Evolutionary conservation across 1,140 invertebrate species (phyloP).

Genomic region (Seison nebaliae): DNA sequence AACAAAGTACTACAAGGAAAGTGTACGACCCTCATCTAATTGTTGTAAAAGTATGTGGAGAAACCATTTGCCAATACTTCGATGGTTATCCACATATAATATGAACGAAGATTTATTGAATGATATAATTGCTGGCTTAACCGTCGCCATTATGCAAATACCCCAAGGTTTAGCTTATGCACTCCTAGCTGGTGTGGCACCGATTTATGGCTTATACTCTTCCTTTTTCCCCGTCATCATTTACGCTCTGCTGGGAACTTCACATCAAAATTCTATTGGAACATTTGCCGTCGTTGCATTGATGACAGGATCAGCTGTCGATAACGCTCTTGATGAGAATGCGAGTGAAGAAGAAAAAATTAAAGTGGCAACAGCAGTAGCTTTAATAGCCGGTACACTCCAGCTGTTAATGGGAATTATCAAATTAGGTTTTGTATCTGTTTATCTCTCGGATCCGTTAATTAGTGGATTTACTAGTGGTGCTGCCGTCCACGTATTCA

Average conservation of each 20-base stretch:
- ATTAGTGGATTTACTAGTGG: conserved; percentile 13
- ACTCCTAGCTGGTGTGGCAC: conserved; percentile 19
- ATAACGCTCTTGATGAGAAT: not conserved
- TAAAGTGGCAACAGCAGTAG: conserved; percentile 2
- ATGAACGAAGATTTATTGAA: conserved; percentile 20
- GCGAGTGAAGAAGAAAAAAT: conserved; percentile 5
- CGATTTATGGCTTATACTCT: conserved; percentile 18
- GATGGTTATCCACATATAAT: conserved; percentile 22
- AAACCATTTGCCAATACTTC: conserved; percentile 19
- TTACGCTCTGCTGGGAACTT: conserved; percentile 20
- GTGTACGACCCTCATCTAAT: no score
- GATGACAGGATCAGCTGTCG: conserved; percentile 13
- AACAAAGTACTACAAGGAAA: no score
- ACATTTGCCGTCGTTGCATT: conserved; percentile 18
- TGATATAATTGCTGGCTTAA: conserved; percentile 28
- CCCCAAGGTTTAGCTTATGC: conserved; percentile 33
- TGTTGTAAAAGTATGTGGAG: no score
- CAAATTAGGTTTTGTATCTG: conserved; percentile 7
- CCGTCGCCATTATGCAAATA: conserved; percentile 29
- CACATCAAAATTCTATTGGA: conserved; percentile 18
- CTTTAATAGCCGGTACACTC: conserved; percentile 7
- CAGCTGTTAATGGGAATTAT: conserved; percentile 12
- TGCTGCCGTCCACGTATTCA: conserved; percentile 6
- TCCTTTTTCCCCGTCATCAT: conserved; percentile 19
- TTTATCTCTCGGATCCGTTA: conserved; percentile 13